Evolutionary conservation across 2,113 vertebrate genomes (phyloP).

Genomic region (Chaenogobius annularis): DNA sequence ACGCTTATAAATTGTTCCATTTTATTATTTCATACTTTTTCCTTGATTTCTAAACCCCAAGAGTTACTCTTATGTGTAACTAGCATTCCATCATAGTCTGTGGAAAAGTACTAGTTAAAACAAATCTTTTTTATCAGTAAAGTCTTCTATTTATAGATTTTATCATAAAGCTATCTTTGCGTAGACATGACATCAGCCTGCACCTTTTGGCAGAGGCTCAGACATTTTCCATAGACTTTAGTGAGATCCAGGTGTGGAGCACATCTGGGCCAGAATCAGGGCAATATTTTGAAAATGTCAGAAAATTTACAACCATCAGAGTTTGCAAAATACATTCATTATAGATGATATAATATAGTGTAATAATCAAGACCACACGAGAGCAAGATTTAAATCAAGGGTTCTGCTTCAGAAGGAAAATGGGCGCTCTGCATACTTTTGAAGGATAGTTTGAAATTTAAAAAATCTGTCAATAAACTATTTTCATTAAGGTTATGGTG

Average conservation of each 20-base stretch:
- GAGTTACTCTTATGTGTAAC: not conserved
- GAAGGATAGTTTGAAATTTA: not conserved
- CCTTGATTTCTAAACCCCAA: not conserved
- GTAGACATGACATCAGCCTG: slow-evolving; percentile 31
- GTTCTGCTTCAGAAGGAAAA: not conserved
- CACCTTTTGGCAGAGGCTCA: slow-evolving; percentile 4
- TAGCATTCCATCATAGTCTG: not conserved
- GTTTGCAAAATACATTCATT: not conserved
- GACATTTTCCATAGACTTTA: slow-evolving; percentile 3
- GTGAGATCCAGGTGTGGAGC: slow-evolving; percentile 8
- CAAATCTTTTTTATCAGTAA: slow-evolving; percentile 16
- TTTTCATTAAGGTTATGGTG: too few relatives aligned
- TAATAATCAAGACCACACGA: slow-evolving; percentile 1
- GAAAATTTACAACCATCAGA: not conserved
- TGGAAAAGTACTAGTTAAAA: not conserved
- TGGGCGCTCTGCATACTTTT: not conserved
- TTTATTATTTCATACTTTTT: not conserved
- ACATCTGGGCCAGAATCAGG: not conserved
- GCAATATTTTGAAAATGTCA: slow-evolving; percentile 5
- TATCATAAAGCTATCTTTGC: slow-evolving; percentile 10
- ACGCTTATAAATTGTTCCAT: too few relatives aligned
- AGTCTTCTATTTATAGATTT: slow-evolving; percentile 14
- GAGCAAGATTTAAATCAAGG: not conserved
- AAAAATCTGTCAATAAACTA: too few relatives aligned
- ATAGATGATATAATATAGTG: not conserved